Evolutionary conservation across 2,113 vertebrate species (phyloP), one percentile per base, ranked within the genome.

Genomic region (Octodon degus): DNA sequence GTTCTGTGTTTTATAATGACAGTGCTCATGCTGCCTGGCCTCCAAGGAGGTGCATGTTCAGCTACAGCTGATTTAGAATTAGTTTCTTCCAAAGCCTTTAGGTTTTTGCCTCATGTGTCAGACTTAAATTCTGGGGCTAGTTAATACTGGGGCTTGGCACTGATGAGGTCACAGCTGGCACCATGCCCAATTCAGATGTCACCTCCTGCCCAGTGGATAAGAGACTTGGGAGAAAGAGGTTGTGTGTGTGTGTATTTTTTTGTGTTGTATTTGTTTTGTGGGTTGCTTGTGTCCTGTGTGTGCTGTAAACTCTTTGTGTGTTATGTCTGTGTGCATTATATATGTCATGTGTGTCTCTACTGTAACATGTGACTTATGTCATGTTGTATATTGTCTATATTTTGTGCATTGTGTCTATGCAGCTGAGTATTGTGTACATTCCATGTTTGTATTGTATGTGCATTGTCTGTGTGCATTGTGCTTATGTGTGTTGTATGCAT

Each of bases 21-120:
- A 47, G 50, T 92, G 63, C 88, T 97, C 86, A 47, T 43, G 63
- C 89, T 94, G 93, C 89, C 94, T 96, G 94, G 76, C 87, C 96
- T 94, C 93, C 96, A 96, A 93, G 93, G 77, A 94, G 94, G 95
- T 93, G 91, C 89, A 90, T 1, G 65, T 94, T 96, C 76, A 91
- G 93, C 97, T 95, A 96, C 68, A 97, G 97, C 95, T 97, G 93
- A 97, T 98, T 98, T 98, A 81, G 91, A 96, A 95, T 91, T 97
- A 96, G 93, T 95, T 97, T 97, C 92, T 96, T 94, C 90, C 95
- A 94, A 95, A 97, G 94, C 97, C 95, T 93, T 97, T 97, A 94
- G 97, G 96, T 96, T 98, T 97, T 96, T 93, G 94, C 95, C 91
- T 97, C 96, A 98, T 96, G 96, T 93, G 86, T 97, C 86, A 90